phyloP scores from a whole-genome alignment of 2,113 vertebrate species.

The Dromas ardeola region DNA sequence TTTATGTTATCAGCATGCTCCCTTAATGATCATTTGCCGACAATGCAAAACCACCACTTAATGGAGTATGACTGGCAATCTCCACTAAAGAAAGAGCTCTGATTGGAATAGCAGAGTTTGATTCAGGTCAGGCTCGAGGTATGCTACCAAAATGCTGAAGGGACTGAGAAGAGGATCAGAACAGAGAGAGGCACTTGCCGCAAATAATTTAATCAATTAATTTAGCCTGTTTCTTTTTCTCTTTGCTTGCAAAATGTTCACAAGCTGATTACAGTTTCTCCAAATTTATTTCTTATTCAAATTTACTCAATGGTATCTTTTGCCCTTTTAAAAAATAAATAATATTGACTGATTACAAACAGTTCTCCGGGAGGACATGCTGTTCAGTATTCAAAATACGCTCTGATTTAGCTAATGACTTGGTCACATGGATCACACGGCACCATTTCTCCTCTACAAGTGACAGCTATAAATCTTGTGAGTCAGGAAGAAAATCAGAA shows the following conservation, averaged over 20 bases:
- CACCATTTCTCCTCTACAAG: not conserved
- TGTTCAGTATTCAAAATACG: conserved; percentile 19
- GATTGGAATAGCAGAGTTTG: conserved; percentile 25
- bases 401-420: conserved; percentile 29
- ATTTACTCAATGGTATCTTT: conserved; percentile 12
- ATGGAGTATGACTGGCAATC: not conserved
- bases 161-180: not conserved
- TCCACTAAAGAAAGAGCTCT: not conserved
- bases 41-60: not conserved
- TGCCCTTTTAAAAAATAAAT: conserved; percentile 46
- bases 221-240: conserved; percentile 5
- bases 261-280: conserved; percentile 25
- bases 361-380: not conserved
- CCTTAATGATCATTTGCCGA: not conserved
- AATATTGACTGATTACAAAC: conserved; percentile 44
- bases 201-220: conserved; percentile 40
- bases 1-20: not conserved
- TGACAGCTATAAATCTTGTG: not conserved
- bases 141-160: not conserved
- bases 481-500: conserved; percentile 3
- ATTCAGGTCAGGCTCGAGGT: conserved; percentile 21
- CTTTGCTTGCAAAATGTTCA: conserved; percentile 11
- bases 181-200: not conserved
- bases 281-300: conserved; percentile 49
- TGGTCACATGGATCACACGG: not conserved